Evolutionary conservation across 2,888 invertebrate species (phyloP).

Genomic region (Drosophila fungiperda): DNA sequence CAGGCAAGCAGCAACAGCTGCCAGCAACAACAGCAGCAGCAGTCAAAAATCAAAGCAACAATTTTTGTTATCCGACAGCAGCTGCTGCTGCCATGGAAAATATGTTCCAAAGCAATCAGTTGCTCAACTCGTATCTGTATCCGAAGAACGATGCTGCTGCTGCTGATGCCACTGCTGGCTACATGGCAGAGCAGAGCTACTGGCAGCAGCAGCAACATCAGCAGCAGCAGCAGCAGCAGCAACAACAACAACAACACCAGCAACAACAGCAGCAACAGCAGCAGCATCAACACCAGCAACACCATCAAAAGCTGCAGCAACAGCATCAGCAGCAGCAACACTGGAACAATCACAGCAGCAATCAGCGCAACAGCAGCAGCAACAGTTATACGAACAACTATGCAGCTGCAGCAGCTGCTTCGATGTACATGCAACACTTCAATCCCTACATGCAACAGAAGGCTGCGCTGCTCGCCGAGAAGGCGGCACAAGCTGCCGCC

Average conservation of each 20-base stretch:
- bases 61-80: conserved; percentile 58
- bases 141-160: conserved; percentile 59
- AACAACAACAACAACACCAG: conserved; percentile 35
- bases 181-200: conserved; percentile 69
- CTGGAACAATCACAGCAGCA: conserved; percentile 53
- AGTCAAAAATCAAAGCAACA: conserved; percentile 65
- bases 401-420: conserved; percentile 70
- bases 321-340: conserved; percentile 45
- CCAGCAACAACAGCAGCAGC: conserved; percentile 47
- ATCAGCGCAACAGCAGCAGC: conserved; percentile 45
- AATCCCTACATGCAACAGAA: conserved; percentile 77
- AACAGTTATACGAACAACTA: conserved; percentile 70
- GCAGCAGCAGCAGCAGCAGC: conserved; percentile 52
- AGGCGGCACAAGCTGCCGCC: conserved; percentile 72
- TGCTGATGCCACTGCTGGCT: conserved; percentile 39
- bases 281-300: conserved; percentile 36
- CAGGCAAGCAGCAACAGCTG: conserved; percentile 51
- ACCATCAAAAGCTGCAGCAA: conserved; percentile 53
- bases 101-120: conserved; percentile 71
- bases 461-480: conserved; percentile 72
- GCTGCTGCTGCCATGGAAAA: conserved; percentile 64
- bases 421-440: conserved; percentile 79
- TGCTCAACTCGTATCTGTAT: conserved; percentile 71
- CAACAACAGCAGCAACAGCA: conserved; percentile 47
- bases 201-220: conserved; percentile 66